Base-by-base conservation (phyloP, 1,140 invertebrate genomes). In the Heliconius congener region DNA sequence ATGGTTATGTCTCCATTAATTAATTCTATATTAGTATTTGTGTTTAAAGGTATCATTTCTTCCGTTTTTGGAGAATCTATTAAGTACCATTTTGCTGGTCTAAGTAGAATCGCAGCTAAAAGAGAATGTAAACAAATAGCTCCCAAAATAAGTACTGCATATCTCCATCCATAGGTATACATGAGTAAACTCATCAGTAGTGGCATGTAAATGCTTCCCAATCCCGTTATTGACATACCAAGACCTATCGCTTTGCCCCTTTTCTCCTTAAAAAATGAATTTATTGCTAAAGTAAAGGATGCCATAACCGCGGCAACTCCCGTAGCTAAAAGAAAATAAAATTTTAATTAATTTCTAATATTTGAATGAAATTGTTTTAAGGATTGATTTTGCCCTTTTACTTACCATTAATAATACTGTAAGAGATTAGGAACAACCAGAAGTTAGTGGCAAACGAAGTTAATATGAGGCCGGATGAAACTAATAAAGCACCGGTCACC, bases 321-420 rank as follows among this genome's bases (percentile, higher is more conserved):
- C 83, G 92, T 90, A 42, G 94, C 95, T 95, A 86, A 85, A 95
- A 93, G 76, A 70, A 78, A 77, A 80, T 0, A 74, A 60, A 42
- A 74, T 3, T 73, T 71, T 57, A 75, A 74, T 52, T 57, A 73
- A 37, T 37, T 71, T 23, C 3, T n/a, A 60, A 60, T 27, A 23
- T 2, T 23, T 27, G 3, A 23, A 16, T 30, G 4, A 16, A 66
- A 66, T 66, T 5, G 5, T 27, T 66, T 66, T 27, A 27, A 23
- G 8, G 9, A 57, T 6, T 66, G 1, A 30, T 27, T 16, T 66
- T 13, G 9, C n/a, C 5, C 23, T 27, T 27, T 66, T 6, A 95
- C 95, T 95, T 91, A 96, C 96, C 96, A 84, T 96, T 94, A 79
- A 96, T 95, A 85, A 97, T 91, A 83, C 96, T 96, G 86, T 96